Base-by-base conservation (phyloP, 2,113 vertebrate species). In the Nothocercus julius region DNA sequence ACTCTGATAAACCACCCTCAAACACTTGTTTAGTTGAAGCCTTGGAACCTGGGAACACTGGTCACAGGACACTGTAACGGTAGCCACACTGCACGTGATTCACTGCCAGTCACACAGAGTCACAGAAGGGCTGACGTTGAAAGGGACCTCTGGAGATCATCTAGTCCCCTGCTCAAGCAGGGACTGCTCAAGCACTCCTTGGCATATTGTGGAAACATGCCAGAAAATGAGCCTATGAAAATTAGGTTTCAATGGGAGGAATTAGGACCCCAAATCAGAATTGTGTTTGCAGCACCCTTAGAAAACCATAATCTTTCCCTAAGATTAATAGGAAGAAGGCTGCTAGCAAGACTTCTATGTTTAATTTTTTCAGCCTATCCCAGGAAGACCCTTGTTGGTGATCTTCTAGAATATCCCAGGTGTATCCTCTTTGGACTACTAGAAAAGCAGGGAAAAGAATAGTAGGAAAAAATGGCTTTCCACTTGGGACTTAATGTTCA, bases 81-180 rank as follows among this genome's bases (percentile, higher is more conserved):
- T 7, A 76, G 11, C 19, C 49, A 40, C 0, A 0, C 19, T 76
- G 70, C 27, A n/a, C 5, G 8, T 22, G 5, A 64, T 64, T 76
- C 44, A 18, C 34, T 59, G 11, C 42, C 17, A 72, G 28, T 8
- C 42, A 42, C 42, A 42, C 42, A 42, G 42, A 42, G 11, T 42
- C 42, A 42, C 42, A 42, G 42, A 42, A 14, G 9, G 42, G 9
- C 11, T 42, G 10, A 42, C 9, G 42, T 42, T 42, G 42, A 14
- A 42, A 42, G 36, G 36, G 36, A 42, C 42, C 42, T 42, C 42
- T 42, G 11, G 11, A 14, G 42, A 42, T 42, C 42, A 42, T 42
- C 42, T 42, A 42, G 42, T 14, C 42, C 42, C 42, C 42, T 42
- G 42, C 42, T 42, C 42, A 42, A 42, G 42, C 42, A 42, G 42